Percentiles rank a stretch among this genome's conserved stretches.
phyloP scores from a whole-genome alignment of 2,113 vertebrate genomes.

The Lophochroa leadbeateri region DNA sequence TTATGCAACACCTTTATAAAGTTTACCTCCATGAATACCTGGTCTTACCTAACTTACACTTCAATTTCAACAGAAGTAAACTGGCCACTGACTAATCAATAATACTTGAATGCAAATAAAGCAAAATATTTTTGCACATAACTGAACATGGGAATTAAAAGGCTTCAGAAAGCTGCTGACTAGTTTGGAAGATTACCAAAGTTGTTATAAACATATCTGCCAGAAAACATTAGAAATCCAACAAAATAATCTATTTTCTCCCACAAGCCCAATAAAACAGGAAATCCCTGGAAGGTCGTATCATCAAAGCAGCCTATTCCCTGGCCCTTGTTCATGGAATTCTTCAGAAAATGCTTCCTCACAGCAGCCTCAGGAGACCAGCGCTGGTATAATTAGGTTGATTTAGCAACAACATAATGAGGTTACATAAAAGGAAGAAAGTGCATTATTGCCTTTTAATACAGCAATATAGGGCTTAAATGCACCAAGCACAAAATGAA shows the following conservation, averaged over 20 bases:
- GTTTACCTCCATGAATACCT: neutral
- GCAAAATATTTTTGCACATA: slow-evolving; percentile 13
- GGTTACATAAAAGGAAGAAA: neutral
- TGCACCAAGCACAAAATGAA: neutral
- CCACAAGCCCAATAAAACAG: neutral
- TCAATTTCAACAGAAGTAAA: neutral
- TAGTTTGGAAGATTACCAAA: neutral
- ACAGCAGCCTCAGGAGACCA: neutral
- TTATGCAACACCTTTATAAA: neutral
- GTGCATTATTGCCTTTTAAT: slow-evolving; percentile 27
- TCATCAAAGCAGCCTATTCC: neutral
- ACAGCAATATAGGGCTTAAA: neutral
- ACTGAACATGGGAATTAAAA: neutral
- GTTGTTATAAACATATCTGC: neutral
- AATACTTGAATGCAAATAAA: neutral
- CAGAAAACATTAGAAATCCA: neutral
- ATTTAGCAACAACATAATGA: neutral
- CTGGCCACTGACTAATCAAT: neutral
- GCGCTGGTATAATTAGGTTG: neutral
- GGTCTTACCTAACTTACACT: neutral
- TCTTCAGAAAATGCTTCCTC: neutral
- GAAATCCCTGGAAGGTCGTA: neutral
- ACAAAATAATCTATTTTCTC: neutral
- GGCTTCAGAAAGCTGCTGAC: neutral
- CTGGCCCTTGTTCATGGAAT: neutral